phyloP scores from a whole-genome alignment of 2,113 vertebrate species.

The Ophthalmolycus amberensis region DNA sequence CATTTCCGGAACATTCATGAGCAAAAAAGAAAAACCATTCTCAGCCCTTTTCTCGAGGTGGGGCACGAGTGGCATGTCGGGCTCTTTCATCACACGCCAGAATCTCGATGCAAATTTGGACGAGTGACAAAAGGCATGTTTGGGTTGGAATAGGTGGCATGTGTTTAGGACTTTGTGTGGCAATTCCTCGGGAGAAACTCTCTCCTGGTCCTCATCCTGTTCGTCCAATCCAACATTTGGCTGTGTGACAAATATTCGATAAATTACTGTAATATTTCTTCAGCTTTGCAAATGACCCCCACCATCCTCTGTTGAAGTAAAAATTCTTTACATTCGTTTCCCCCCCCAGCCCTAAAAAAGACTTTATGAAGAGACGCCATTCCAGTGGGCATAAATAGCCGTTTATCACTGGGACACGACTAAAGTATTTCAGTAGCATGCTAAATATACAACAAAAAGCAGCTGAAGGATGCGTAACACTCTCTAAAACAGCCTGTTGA shows the following conservation, averaged over 20 bases:
- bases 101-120: conserved; percentile 36
- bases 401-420: conserved; percentile 51
- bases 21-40: conserved; percentile 21
- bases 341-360: conserved; percentile 32
- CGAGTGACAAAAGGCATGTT: conserved; percentile 41
- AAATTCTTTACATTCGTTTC: conserved; percentile 56
- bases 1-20: conserved; percentile 47
- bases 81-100: conserved; percentile 35
- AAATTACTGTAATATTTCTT: conserved; percentile 78
- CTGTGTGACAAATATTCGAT: conserved; percentile 83
- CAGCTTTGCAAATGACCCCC: conserved; percentile 49
- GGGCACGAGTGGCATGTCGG: conserved; percentile 17
- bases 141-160: conserved; percentile 31
- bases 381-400: conserved; percentile 47
- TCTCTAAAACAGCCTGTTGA: conserved; percentile 70
- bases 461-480: conserved; percentile 71
- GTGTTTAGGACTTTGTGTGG: conserved; percentile 37
- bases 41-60: conserved; percentile 22
- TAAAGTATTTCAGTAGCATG: conserved; percentile 59
- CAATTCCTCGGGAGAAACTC: conserved; percentile 44
- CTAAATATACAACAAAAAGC: conserved; percentile 81
- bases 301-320: conserved; percentile 15
- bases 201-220: conserved; percentile 49
- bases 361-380: conserved; percentile 40
- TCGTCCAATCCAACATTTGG: conserved; percentile 71